Base-by-base conservation (phyloP, 1,140 invertebrate species). In the Bombus affinis region DNA sequence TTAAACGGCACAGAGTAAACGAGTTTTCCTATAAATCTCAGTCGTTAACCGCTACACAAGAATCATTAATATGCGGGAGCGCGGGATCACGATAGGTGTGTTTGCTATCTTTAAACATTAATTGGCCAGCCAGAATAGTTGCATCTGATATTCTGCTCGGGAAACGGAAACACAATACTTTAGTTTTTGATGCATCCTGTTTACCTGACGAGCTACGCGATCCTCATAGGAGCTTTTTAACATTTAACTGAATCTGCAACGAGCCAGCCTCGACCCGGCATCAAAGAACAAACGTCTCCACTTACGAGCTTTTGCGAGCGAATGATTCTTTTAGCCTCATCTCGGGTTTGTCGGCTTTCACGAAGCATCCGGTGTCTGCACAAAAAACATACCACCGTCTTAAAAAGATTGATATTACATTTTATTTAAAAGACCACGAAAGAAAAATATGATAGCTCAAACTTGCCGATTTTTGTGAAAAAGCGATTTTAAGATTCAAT, bases 161-260 rank as follows among this genome's bases (percentile, higher is more conserved):
- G 22, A 6, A 66, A 28, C 65, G 39, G 65, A 44, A 47, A n/a
- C 5, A 12, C 44, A 57, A 22, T 57, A 10, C 68, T 62, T 62
- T 32, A 32, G n/a, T 22, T 18, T 83, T 47, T 68, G 25, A 83
- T 32, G 81, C 9, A 66, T 47, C 39, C 44, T 32, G 28, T 83
- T 75, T n/a, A 37, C 28, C 32, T 15, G 13, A 18, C 4, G 4
- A 25, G 47, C 35, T 44, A 47, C 72, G 32, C 42, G n/a, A 76
- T 44, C 73, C 42, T 44, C 59, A 28, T 32, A 28, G 10, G 39
- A 83, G 35, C 53, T 35, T 75, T 66, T 66, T 1, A 37, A 76
- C 74, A 44, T 74, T 82, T 65, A 35, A 47, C 25, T 9, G 9
- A 35, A 9, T 47, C 53, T 47, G 15, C 72, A n/a, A 28, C 35